Conservation (phyloP, 2,888 invertebrate species). For the Lampropteryx suffumata region DNA sequence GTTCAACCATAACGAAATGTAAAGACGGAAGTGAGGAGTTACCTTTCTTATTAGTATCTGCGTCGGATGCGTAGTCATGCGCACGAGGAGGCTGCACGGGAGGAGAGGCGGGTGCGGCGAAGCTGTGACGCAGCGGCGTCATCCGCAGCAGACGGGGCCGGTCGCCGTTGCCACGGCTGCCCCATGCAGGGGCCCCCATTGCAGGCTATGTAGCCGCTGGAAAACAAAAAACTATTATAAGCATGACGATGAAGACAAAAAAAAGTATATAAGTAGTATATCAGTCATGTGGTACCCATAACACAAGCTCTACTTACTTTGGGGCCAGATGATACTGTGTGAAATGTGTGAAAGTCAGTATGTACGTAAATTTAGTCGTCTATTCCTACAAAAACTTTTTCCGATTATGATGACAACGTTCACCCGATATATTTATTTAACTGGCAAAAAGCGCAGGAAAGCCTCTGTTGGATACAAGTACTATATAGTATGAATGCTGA, state of each 20-base stretch:
- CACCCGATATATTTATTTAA: too few relatives aligned
- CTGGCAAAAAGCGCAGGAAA: too few relatives aligned
- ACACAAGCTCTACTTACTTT: too few relatives aligned
- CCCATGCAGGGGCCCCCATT: conserved; percentile 79
- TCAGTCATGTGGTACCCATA: too few relatives aligned
- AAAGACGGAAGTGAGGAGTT: conserved; percentile 28
- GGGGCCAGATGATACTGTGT: too few relatives aligned
- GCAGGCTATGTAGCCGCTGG: conserved; percentile 37
- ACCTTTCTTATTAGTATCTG: conserved; percentile 72
- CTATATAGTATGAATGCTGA: too few relatives aligned
- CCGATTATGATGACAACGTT: too few relatives aligned
- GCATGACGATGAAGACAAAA: too few relatives aligned
- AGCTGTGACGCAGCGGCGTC: conserved; percentile 83
- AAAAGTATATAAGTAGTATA: too few relatives aligned
- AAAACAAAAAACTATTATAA: conserved; percentile 24
- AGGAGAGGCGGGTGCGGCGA: conserved; percentile 78
- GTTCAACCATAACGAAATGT: conserved; percentile 19
- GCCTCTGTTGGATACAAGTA: too few relatives aligned
- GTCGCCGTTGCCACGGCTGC: conserved; percentile 75
- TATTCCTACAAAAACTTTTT: background rate
- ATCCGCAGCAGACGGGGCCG: conserved; percentile 82
- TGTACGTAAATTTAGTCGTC: too few relatives aligned
- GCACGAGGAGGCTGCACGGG: conserved; percentile 66
- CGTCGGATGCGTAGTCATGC: conserved; percentile 82
- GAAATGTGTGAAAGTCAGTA: too few relatives aligned